A percentile compares a stretch with the other conserved stretches of the same genome.
phyloP scores from a whole-genome alignment of 1,140 invertebrate genomes.

The Drosophila erecta region DNA sequence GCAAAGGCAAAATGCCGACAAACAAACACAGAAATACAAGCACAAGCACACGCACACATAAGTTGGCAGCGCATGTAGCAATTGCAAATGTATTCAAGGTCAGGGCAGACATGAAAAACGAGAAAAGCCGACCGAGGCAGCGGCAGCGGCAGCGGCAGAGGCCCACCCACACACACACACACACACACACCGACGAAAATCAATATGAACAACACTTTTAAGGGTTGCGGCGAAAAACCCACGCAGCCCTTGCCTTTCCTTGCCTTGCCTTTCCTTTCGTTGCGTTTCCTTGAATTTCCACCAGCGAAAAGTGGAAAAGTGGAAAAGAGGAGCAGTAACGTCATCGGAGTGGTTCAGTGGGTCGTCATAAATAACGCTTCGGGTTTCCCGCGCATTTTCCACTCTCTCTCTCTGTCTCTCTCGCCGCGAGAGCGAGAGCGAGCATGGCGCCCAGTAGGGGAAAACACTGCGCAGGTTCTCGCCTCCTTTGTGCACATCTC shows the following conservation, averaged over 20 bases:
- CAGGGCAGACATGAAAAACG: conserved; percentile 69
- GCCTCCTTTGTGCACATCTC: neutral
- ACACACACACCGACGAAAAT: conserved; percentile 53
- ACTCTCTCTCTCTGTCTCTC: conserved; percentile 26
- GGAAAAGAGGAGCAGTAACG: conserved; percentile 34
- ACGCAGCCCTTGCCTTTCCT: conserved; percentile 29
- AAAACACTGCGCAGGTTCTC: conserved; percentile 32
- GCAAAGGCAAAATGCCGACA: conserved; percentile 47
- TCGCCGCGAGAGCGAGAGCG: too few species aligned
- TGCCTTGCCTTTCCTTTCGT: neutral
- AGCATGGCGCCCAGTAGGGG: conserved; percentile 6
- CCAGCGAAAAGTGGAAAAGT: conserved; percentile 1
- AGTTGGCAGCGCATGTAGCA: conserved; percentile 65
- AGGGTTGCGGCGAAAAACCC: conserved; percentile 78
- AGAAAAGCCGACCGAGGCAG: conserved; percentile 54
- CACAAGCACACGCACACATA: conserved; percentile 27
- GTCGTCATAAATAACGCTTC: conserved; percentile 70
- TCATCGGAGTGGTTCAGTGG: conserved; percentile 77
- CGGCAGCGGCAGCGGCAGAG: conserved; percentile 19
- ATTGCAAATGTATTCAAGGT: conserved; percentile 80
- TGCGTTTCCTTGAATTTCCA: neutral
- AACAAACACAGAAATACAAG: conserved; percentile 33
- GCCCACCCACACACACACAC: conserved; percentile 10
- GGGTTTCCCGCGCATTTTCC: conserved; percentile 79
- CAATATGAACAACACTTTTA: conserved; percentile 80